Percentiles rank a stretch among this genome's conserved stretches.
Evolutionary conservation across 2,113 vertebrate species (phyloP).

Genomic region (Paracanthobrama guichenoti): DNA sequence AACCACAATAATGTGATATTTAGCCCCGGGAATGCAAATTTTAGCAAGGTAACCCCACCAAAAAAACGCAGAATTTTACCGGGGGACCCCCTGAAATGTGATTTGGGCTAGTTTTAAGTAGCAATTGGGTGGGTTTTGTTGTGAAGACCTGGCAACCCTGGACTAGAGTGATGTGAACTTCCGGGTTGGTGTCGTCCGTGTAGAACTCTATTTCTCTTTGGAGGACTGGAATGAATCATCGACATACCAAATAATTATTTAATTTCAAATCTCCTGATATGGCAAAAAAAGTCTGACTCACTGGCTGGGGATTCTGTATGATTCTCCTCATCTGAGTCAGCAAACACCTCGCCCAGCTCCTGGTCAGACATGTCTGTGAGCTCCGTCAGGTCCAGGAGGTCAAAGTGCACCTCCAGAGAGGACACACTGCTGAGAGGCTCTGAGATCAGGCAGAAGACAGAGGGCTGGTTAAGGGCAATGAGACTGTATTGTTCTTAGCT

Average conservation of each 20-base stretch:
- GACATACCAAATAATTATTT: no score
- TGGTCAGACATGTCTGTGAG: slow-evolving; percentile 98
- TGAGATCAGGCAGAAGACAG: slow-evolving; percentile 58
- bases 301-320: slow-evolving; percentile 82
- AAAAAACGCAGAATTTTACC: no score
- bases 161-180: background rate
- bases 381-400: slow-evolving; percentile 95
- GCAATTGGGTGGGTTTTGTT: no score
- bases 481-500: background rate
- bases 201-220: background rate
- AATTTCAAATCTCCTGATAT: background rate
- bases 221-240: background rate
- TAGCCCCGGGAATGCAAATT: no score
- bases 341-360: slow-evolving; percentile 94
- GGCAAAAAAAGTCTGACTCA: slow-evolving; percentile 64
- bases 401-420: slow-evolving; percentile 97
- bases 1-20: no score
- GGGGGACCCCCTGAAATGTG: no score
- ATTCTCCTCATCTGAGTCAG: slow-evolving; percentile 93
- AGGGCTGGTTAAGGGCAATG: background rate
- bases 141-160: no score
- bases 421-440: slow-evolving; percentile 97
- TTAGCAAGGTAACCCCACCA: no score
- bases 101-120: no score
- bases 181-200: background rate